Percentiles rank a stretch among this genome's conserved stretches.
phyloP scores from a whole-genome alignment of 37 sponge, comb jelly and placozoan species.

The Ianthella basta region DNA sequence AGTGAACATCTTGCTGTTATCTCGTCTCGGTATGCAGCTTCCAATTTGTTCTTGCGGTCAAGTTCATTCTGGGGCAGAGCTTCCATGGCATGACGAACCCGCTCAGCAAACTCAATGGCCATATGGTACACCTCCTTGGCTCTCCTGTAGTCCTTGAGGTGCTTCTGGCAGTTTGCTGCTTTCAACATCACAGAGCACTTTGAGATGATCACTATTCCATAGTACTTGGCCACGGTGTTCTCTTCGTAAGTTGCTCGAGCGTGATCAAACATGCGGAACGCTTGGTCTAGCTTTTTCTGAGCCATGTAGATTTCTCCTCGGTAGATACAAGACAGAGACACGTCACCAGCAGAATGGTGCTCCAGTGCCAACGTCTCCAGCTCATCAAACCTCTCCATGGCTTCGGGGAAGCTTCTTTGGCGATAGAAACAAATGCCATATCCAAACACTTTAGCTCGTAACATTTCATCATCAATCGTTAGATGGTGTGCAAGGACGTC shows the following conservation, averaged over 20 bases:
- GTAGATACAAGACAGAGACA: conserved; percentile 50
- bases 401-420: not conserved
- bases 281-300: conserved; percentile 21
- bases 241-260: conserved; percentile 27
- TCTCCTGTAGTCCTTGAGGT: not conserved
- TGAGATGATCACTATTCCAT: conserved; percentile 37
- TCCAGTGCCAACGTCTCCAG: conserved; percentile 17
- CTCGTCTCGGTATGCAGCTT: conserved; percentile 24
- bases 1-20: conserved; percentile 49
- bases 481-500: not conserved
- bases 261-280: conserved; percentile 38
- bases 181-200: conserved; percentile 31
- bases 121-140: conserved; percentile 19
- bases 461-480: not conserved
- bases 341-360: conserved; percentile 35
- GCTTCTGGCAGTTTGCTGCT: conserved; percentile 23
- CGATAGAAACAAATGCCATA: conserved; percentile 34
- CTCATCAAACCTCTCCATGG: conserved; percentile 25
- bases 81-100: not conserved
- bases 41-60: not conserved
- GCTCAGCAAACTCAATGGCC: conserved; percentile 6
- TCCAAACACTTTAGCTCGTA: conserved; percentile 32
- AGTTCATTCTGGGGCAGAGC: not conserved
- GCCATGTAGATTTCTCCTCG: conserved; percentile 55
- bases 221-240: conserved; percentile 30